A percentile compares a stretch with the other conserved stretches of the same genome.
Evolutionary conservation across 1,140 invertebrate genomes (phyloP).

Genomic region (Lepidostoma basale): DNA sequence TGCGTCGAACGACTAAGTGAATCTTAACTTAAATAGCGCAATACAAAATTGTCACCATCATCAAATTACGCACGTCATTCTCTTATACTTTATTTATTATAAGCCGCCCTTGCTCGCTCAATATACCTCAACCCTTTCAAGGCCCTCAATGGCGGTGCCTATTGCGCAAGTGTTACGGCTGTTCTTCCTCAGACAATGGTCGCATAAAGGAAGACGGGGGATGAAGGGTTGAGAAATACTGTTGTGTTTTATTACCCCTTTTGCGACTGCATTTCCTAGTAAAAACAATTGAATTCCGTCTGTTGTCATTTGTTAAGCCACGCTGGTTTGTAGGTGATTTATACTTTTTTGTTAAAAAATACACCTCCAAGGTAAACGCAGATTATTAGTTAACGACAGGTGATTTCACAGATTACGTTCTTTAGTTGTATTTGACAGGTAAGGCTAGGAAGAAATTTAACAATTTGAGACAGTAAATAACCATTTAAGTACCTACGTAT

Average conservation of each 20-base stretch:
- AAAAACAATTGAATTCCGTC: neutral
- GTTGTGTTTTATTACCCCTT: too few relatives aligned
- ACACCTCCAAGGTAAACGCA: too few relatives aligned
- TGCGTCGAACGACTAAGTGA: too few relatives aligned
- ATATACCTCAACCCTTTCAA: conserved; percentile 1
- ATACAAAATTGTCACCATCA: neutral
- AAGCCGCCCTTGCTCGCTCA: neutral
- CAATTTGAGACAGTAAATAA: too few relatives aligned
- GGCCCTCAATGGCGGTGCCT: conserved; percentile 2
- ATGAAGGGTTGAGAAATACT: neutral
- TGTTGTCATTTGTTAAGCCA: neutral
- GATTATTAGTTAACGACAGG: too few relatives aligned
- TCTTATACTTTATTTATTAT: neutral
- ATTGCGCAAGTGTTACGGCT: conserved; percentile 10
- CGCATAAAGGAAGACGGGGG: neutral
- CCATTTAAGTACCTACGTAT: too few relatives aligned
- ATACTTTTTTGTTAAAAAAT: too few relatives aligned
- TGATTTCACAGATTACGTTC: too few relatives aligned
- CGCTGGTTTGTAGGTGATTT: neutral
- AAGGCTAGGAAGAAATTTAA: too few relatives aligned
- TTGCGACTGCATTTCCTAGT: neutral
- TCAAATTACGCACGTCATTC: neutral
- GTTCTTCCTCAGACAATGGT: conserved; percentile 7
- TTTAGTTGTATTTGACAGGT: too few relatives aligned
- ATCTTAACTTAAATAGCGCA: neutral